Evolutionary conservation across 2,888 invertebrate species (phyloP).

Genomic region (Frankliniella intonsa): DNA sequence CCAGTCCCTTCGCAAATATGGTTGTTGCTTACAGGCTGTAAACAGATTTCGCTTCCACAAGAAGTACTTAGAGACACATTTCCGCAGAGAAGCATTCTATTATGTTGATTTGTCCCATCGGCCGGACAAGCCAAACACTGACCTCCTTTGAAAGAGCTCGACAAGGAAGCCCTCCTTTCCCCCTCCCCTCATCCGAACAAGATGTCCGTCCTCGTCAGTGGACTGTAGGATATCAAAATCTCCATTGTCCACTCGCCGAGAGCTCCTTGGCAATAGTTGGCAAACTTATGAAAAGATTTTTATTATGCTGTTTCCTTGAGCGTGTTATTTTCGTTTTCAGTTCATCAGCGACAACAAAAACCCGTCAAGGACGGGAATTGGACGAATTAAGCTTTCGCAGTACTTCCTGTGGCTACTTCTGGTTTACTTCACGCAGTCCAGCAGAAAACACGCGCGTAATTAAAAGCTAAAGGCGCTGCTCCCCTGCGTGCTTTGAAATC

Average conservation of each 20-base stretch:
- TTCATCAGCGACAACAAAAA: not conserved
- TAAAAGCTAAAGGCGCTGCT: too few relatives aligned
- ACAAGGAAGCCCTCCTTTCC: not conserved
- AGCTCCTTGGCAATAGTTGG: not conserved
- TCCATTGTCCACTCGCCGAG: not conserved
- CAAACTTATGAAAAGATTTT: not conserved
- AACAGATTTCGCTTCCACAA: not conserved
- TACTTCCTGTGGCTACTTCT: too few relatives aligned
- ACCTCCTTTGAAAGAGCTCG: not conserved
- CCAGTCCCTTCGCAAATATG: not conserved
- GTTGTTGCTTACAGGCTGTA: constrained; percentile 10
- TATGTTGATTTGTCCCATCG: not conserved
- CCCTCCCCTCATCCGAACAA: not conserved
- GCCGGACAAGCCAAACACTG: constrained; percentile 11
- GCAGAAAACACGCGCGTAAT: too few relatives aligned
- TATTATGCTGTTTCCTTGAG: not conserved
- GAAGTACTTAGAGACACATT: not conserved
- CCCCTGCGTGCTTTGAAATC: too few relatives aligned
- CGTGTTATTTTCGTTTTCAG: not conserved
- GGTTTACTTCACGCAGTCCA: too few relatives aligned
- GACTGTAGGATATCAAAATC: not conserved
- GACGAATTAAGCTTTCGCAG: too few relatives aligned
- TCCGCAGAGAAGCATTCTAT: not conserved
- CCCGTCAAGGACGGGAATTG: not conserved
- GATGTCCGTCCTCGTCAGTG: not conserved